Evolutionary conservation across 2,113 vertebrate species (phyloP).

Genomic region (Oxygymnocypris stewartii): DNA sequence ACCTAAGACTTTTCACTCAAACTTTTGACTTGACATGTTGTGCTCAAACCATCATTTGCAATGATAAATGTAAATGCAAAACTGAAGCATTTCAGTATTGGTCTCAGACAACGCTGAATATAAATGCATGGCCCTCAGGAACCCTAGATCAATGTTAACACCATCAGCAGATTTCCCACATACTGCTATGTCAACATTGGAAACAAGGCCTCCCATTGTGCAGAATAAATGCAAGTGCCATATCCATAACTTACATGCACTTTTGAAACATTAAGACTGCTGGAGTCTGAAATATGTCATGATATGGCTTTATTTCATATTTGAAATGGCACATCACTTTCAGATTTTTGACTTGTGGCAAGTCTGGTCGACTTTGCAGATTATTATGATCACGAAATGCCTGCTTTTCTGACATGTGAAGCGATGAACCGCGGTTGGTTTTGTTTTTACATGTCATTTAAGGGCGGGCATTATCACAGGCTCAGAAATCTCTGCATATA

Average conservation of each 20-base stretch:
- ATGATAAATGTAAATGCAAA: neutral
- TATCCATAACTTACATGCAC: neutral
- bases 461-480: neutral
- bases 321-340: neutral
- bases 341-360: neutral
- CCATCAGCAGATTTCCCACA: constrained; percentile 16
- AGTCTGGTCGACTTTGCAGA: neutral
- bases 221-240: constrained; percentile 3
- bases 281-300: neutral
- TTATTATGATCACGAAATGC: neutral
- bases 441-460: neutral
- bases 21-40: no score
- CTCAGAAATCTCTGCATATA: neutral
- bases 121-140: neutral
- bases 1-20: neutral
- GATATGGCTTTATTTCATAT: neutral
- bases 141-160: constrained; percentile 19
- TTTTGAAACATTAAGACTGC: neutral
- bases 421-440: neutral
- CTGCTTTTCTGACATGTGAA: neutral
- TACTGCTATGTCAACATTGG: constrained; percentile 10
- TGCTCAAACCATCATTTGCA: neutral
- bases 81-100: neutral
- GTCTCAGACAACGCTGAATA: neutral
- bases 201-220: constrained; percentile 12